A percentile compares a stretch with the other conserved stretches of the same genome.
Conservation (phyloP, 1,140 invertebrate species). For the Drosophila ogumai region DNA sequence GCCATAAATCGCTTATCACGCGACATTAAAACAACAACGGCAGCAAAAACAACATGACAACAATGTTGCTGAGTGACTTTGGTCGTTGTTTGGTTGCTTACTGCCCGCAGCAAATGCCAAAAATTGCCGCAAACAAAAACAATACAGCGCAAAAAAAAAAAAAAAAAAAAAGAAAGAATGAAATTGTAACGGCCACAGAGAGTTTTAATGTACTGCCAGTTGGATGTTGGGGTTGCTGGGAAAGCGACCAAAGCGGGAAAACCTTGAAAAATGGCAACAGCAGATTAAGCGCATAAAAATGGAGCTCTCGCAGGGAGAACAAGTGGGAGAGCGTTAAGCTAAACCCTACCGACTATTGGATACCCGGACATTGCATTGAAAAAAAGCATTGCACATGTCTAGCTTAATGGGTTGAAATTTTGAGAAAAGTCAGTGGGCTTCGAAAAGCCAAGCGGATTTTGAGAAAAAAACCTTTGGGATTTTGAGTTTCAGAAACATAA, state of each 20-base stretch:
- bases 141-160: constrained; percentile 68
- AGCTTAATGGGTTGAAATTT: no score
- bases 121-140: constrained; percentile 81
- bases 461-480: no score
- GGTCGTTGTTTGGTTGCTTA: constrained; percentile 54
- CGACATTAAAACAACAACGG: constrained; percentile 80
- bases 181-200: constrained; percentile 73
- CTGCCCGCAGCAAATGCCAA: constrained; percentile 79
- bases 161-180: constrained; percentile 24
- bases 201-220: constrained; percentile 77
- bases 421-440: no score
- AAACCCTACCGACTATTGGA: not conserved
- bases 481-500: no score
- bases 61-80: constrained; percentile 62
- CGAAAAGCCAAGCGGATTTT: no score
- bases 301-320: constrained; percentile 22
- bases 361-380: not conserved
- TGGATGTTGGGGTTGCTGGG: constrained; percentile 13
- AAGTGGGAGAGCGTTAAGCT: constrained; percentile 1
- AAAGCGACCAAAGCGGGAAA: constrained; percentile 14
- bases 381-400: not conserved
- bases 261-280: constrained; percentile 74
- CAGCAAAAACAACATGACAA: constrained; percentile 45
- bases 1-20: constrained; percentile 82
- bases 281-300: constrained; percentile 82